Conservation (phyloP, 2,888 invertebrate species). For the Ctena decussata region DNA sequence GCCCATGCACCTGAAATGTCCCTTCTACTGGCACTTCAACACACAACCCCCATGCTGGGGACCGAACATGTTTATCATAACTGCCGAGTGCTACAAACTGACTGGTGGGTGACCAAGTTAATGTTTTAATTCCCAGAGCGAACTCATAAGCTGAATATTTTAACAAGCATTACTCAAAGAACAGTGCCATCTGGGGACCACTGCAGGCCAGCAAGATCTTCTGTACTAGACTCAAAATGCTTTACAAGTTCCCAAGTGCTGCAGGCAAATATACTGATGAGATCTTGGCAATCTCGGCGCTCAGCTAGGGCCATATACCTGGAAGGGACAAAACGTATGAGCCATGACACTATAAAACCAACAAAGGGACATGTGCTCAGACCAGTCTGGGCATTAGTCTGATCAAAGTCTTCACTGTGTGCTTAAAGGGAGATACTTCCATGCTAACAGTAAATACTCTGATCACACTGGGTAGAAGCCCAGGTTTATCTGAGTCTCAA, state of each 20-base stretch:
- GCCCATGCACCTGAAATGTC: conserved; percentile 83
- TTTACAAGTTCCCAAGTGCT: conserved; percentile 86
- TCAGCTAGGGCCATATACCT: conserved; percentile 87
- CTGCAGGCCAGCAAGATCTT: conserved; percentile 86
- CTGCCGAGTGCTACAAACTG: conserved; percentile 87
- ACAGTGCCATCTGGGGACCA: conserved; percentile 87
- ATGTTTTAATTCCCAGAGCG: conserved; percentile 86
- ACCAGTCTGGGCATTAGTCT: too few relatives aligned
- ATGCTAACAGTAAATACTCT: too few relatives aligned
- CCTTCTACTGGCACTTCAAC: conserved; percentile 86
- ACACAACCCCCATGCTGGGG: conserved; percentile 86
- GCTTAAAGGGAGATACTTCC: too few relatives aligned
- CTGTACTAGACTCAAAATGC: conserved; percentile 87
- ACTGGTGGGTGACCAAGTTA: conserved; percentile 87
- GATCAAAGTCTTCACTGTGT: too few relatives aligned
- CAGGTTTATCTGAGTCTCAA: too few relatives aligned
- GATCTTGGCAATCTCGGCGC: conserved; percentile 87
- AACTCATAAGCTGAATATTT: conserved; percentile 84
- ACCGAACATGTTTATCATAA: conserved; percentile 87
- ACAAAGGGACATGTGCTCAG: too few relatives aligned
- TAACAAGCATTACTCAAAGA: conserved; percentile 84
- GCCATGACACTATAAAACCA: too few relatives aligned
- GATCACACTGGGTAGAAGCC: too few relatives aligned
- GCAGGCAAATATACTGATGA: conserved; percentile 85
- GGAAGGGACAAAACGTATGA: conserved; percentile 43